A percentile compares a stretch with the other conserved stretches of the same genome.
These are phyloP conservation scores for Lampris incognitus DNA, from an alignment of 2,113 vertebrate genomes.

Conservation along the genomic window DNA sequence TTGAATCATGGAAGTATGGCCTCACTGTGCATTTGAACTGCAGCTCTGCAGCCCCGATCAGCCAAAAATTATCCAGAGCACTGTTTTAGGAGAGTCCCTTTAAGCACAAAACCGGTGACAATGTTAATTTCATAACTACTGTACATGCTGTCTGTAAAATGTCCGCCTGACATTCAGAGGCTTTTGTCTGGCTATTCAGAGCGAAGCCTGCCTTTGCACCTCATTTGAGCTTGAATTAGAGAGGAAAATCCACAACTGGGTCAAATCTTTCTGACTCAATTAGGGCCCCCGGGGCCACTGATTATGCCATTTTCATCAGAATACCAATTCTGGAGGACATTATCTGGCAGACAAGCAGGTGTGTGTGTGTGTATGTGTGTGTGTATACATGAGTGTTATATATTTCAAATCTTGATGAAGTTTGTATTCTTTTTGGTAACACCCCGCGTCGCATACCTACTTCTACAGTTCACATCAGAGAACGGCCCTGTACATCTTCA, in stretches of 20 bases:
- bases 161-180: constrained; percentile 36
- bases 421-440: too few species aligned
- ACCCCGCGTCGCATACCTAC: too few species aligned
- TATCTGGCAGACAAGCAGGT: constrained; percentile 2
- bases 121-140: constrained; percentile 9
- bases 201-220: constrained; percentile 27
- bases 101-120: constrained; percentile 7
- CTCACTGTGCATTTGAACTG: too few species aligned
- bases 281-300: constrained; percentile 2
- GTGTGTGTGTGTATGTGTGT: background rate
- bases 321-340: constrained; percentile 11
- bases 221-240: constrained; percentile 42
- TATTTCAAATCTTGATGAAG: background rate
- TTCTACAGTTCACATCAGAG: too few species aligned
- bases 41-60: too few species aligned
- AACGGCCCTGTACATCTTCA: too few species aligned
- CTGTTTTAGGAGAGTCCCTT: constrained; percentile 3
- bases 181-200: constrained; percentile 42
- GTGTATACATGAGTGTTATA: background rate
- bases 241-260: constrained; percentile 43
- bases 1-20: too few species aligned
- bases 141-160: constrained; percentile 18
- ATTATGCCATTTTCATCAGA: constrained; percentile 52
- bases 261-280: constrained; percentile 48
- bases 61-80: background rate